phyloP scores from a whole-genome alignment of 2,888 invertebrate genomes.

The Amitus sp. region DNA sequence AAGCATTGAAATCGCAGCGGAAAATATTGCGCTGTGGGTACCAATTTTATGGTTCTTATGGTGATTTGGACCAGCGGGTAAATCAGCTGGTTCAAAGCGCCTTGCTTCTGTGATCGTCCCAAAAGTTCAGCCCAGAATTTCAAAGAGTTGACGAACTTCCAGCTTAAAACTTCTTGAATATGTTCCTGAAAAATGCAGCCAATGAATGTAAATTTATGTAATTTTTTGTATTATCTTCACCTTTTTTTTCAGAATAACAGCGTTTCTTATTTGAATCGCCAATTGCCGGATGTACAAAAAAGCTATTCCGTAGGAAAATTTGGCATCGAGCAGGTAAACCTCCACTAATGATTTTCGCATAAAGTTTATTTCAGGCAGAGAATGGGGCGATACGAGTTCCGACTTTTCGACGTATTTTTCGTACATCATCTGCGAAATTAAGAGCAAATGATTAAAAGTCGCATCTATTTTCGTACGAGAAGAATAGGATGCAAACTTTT shows the following conservation, averaged over 20 bases:
- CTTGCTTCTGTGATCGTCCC: conserved; percentile 71
- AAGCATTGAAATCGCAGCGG: conserved; percentile 93
- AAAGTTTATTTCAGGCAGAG: conserved; percentile 90
- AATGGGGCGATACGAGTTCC: conserved; percentile 92
- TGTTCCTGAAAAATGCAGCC: conserved; percentile 72
- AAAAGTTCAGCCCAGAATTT: conserved; percentile 89
- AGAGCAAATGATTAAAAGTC: too few relatives aligned
- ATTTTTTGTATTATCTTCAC: too few relatives aligned
- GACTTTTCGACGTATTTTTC: conserved; percentile 91
- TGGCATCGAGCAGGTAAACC: conserved; percentile 84
- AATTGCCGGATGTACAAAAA: conserved; percentile 95
- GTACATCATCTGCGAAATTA: conserved; percentile 83
- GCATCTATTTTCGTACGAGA: too few relatives aligned
- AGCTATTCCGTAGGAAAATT: conserved; percentile 87
- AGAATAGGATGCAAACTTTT: too few relatives aligned
- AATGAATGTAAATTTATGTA: too few relatives aligned
- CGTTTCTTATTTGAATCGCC: conserved; percentile 94
- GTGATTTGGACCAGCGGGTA: conserved; percentile 92
- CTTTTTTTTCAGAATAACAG: conserved; percentile 87
- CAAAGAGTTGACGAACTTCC: conserved; percentile 96
- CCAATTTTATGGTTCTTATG: conserved; percentile 86
- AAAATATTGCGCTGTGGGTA: conserved; percentile 91
- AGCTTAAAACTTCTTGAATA: conserved; percentile 95
- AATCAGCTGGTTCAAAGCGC: conserved; percentile 80
- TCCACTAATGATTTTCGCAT: conserved; percentile 94